These are phyloP conservation scores for Galleria mellonella DNA, from an alignment of 1,140 invertebrate species.

Conservation along the genomic window DNA sequence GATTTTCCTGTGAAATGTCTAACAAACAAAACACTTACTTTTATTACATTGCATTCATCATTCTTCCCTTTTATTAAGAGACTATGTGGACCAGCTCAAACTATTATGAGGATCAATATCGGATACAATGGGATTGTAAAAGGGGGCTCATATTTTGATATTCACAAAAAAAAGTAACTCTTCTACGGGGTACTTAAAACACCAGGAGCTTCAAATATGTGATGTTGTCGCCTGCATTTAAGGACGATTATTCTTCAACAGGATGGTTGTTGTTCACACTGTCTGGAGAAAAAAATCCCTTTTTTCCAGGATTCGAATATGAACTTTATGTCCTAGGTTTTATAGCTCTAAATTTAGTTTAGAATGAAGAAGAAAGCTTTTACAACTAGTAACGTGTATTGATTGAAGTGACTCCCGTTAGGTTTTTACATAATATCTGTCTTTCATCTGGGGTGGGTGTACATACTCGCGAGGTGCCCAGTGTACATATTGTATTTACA, in stretches of 20 bases:
- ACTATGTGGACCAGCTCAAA: constrained; percentile 48
- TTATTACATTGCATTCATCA: constrained; percentile 36
- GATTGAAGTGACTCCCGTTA: constrained; percentile 69
- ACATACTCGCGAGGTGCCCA: constrained; percentile 13
- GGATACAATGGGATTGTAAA: constrained; percentile 68
- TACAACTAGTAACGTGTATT: constrained; percentile 68
- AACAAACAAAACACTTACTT: no score
- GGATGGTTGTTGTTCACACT: constrained; percentile 51
- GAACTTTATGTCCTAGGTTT: constrained; percentile 21
- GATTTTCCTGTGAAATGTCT: no score
- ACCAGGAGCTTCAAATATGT: constrained; percentile 9
- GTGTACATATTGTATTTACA: no score
- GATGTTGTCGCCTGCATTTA: constrained; percentile 33
- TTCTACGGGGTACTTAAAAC: constrained; percentile 24
- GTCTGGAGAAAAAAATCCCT: constrained; percentile 40
- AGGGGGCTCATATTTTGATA: constrained; percentile 71
- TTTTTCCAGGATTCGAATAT: constrained; percentile 12
- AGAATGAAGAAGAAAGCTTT: constrained; percentile 45
- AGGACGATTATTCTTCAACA: constrained; percentile 42
- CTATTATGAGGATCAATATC: constrained; percentile 71
- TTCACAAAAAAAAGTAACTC: constrained; percentile 68
- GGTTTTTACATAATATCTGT: constrained; percentile 71
- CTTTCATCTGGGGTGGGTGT: constrained; percentile 47
- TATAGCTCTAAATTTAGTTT: constrained; percentile 14
- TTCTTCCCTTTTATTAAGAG: constrained; percentile 59